Evolutionary conservation across 2,888 invertebrate species (phyloP), one percentile per base, ranked within the genome.

Genomic region (Idaea dimidiata): DNA sequence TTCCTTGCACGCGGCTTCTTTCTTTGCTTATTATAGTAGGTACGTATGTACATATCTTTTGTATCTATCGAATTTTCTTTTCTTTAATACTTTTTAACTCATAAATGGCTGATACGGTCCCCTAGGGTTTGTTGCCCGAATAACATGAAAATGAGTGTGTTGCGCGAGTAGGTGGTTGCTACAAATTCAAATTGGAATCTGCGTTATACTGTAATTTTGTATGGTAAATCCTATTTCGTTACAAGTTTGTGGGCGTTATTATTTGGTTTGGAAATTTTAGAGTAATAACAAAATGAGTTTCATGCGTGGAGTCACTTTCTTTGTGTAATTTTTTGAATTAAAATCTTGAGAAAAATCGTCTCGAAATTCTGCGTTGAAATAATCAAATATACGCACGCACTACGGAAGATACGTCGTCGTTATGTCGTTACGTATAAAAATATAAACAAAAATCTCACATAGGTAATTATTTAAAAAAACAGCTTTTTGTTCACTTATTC

Each of bases 81-180:
- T 89, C 88, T 90, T 90, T 92, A 90, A 90, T 92, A 91, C 89
- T 91, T 91, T 81, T 88, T 86, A 80, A 89, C 88, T 91, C 91
- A 90, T 91, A 92, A 91, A 91, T 90, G 91, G 85, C 82, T 90
- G 91, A 88, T 90, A 89, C 86, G 85, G 88, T 86, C 89, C 91
- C 91, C 88, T 87, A 86, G 89, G 89, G 91, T 88, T 84, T 85
- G 83, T 85, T 84, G 82, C 84, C 84, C 89, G 84, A 92, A 91
- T 91, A 92, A 90, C 90, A 92, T 92, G 91, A 89, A 91, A 92
- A 91, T 91, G 89, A 92, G 88, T 84, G 77, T 74, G 79, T 63
- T 82, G 74, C 81, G 79, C 76, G 79, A 81, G 81, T 83, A 72
- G 61, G 70, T 67, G 61, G 70, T 67, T 68, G 68, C 68, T 72